Evolutionary conservation across 2,113 vertebrate species (phyloP).

Genomic region (Desmodus rotundus): DNA sequence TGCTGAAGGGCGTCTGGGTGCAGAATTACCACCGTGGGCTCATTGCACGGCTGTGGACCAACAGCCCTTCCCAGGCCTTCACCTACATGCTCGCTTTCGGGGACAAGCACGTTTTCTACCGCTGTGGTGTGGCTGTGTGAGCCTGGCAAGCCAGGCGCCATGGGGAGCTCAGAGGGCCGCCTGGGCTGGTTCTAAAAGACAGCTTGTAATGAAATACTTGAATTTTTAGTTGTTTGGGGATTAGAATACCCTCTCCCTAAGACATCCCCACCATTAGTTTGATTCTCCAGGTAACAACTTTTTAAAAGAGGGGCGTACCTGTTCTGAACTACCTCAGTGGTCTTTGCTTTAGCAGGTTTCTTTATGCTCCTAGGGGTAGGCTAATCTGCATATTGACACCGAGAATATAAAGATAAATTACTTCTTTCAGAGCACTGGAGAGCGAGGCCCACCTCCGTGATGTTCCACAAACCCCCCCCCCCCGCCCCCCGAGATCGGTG

Average conservation of each 20-base stretch:
- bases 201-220: conserved; percentile 15
- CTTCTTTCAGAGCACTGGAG: conserved; percentile 35
- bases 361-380: background rate
- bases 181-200: conserved; percentile 13
- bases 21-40: background rate
- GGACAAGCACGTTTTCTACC: background rate
- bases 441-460: conserved; percentile 9
- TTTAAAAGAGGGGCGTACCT: background rate
- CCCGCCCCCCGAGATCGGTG: background rate
- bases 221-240: background rate
- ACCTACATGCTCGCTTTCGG: background rate
- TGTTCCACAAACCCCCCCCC: background rate
- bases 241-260: background rate
- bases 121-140: background rate
- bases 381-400: conserved; percentile 52
- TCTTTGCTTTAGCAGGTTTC: background rate
- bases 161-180: background rate
- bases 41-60: background rate
- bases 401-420: conserved; percentile 64
- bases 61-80: background rate
- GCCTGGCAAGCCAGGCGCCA: background rate
- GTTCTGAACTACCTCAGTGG: background rate
- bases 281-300: background rate
- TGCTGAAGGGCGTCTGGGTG: background rate
- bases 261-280: background rate